Conservation (phyloP, 2,888 invertebrate genomes). For the Augiades crinisus region DNA sequence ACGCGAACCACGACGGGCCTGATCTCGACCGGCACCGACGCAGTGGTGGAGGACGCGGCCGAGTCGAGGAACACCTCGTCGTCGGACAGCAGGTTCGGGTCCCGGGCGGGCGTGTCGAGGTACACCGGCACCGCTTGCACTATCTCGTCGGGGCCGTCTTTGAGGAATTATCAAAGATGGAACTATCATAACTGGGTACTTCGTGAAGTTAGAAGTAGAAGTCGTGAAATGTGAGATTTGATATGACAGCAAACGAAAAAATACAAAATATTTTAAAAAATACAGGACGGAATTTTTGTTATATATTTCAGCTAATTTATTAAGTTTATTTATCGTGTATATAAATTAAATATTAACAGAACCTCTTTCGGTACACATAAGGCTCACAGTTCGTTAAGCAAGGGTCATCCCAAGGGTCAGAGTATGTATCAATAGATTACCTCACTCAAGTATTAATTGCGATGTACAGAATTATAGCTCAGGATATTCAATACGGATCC, state of each 20-base stretch:
- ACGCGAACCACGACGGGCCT: conserved; percentile 41
- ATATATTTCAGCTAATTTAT: too few relatives aligned
- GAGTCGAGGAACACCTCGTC: conserved; percentile 69
- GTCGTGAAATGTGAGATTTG: too few relatives aligned
- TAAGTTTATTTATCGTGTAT: conserved; percentile 2
- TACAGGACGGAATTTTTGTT: too few relatives aligned
- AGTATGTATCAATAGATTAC: conserved; percentile 42
- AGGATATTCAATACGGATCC: conserved; percentile 34
- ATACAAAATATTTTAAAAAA: too few relatives aligned
- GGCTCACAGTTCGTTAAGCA: conserved; percentile 56
- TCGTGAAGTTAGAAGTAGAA: too few relatives aligned
- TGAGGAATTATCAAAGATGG: too few relatives aligned
- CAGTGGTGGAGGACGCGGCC: conserved; percentile 44
- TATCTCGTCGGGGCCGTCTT: too few relatives aligned
- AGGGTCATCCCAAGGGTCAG: conserved; percentile 68
- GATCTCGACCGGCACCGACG: conserved; percentile 31
- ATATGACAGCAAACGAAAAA: too few relatives aligned
- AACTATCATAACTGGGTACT: too few relatives aligned
- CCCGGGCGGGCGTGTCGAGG: too few relatives aligned
- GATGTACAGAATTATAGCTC: conserved; percentile 15
- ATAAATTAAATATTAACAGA: conserved; percentile 29
- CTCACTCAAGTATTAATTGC: conserved; percentile 55
- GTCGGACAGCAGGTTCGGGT: conserved; percentile 58
- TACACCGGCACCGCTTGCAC: too few relatives aligned
- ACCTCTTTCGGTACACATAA: conserved; percentile 36